A percentile compares a stretch with the other conserved stretches of the same genome.
phyloP scores from a whole-genome alignment of 1,140 invertebrate genomes.

The Diprion similis region DNA sequence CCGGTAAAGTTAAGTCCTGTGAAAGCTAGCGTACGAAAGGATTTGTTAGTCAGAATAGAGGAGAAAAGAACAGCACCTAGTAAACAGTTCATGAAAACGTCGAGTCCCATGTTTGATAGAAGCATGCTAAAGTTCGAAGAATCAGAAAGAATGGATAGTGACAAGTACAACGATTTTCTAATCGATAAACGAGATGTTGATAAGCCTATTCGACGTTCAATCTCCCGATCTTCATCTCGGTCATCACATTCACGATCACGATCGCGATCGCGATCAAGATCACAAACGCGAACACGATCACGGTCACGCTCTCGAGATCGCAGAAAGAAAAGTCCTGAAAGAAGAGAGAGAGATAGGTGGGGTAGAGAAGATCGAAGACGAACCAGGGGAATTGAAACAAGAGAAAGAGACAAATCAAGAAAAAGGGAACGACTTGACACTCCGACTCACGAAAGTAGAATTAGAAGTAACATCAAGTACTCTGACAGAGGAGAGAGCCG shows the following conservation, averaged over 20 bases:
- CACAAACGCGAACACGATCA: background rate
- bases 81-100: background rate
- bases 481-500: conserved; percentile 36
- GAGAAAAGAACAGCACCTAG: background rate
- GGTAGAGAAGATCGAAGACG: conserved; percentile 9
- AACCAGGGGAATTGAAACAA: conserved; percentile 24
- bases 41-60: background rate
- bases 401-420: conserved; percentile 12
- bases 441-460: conserved; percentile 10
- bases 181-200: background rate
- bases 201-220: background rate
- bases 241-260: background rate
- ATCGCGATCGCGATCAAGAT: background rate
- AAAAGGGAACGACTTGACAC: conserved; percentile 16
- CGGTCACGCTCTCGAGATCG: background rate
- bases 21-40: no score
- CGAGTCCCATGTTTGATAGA: background rate
- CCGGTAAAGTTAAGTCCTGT: no score
- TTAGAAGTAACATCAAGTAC: background rate
- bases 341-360: background rate
- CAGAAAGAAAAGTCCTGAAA: background rate
- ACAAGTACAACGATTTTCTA: background rate
- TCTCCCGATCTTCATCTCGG: background rate
- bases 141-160: background rate
- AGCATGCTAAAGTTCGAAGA: background rate